Evolutionary conservation across 2,113 vertebrate species (phyloP), one percentile per base, ranked within the genome.

Genomic region (Peucedramus taeniatus): DNA sequence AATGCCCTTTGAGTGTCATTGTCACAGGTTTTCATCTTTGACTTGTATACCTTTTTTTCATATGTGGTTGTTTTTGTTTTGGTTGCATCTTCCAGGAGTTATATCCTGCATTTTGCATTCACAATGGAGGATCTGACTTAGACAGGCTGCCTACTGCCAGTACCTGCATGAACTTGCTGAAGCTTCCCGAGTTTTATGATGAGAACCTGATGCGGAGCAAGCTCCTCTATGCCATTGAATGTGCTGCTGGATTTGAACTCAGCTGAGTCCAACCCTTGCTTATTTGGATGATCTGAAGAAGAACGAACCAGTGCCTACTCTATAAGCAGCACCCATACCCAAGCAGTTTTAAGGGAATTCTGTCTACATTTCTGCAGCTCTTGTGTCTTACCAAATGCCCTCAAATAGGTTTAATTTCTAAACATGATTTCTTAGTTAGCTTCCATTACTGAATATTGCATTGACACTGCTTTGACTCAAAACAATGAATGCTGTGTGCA

Each of bases 121-220:
- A 99, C 97, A 99, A 99, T 1, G 99, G 99, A 33, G 99, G 99
- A 60, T 98, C 96, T 2, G 99, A 99, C 96, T 98, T 99, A 90
- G 99, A 99, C 80, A 98, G 99, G 69, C 98, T 99, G 5, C 99
- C 99, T 92, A 99, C 99, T 7, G 99, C 99, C 98, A 99, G 99
- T 97, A 99, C 99, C 96, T 99, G 99, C 98, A 99, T 99, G 99
- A 99, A 99, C 98, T 98, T 99, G 91, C 98, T 99, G 82, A 99
- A 99, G 96, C 99, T 99, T 40, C 99, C 99, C 0, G 99, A 99
- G 97, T 99, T 99, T 97, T 99, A 98, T 30, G 99, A 99, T 2
- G 98, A 99, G 93, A 97, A 98, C 11, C 98, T 99, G 76, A 99
- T 99, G 99, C 98, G 98, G 70, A 99, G 98, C 97, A 99, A 99